These are phyloP conservation scores for Danio jaintianensis DNA, from an alignment of 2,797 vertebrate genomes.

Conservation along the genomic window DNA sequence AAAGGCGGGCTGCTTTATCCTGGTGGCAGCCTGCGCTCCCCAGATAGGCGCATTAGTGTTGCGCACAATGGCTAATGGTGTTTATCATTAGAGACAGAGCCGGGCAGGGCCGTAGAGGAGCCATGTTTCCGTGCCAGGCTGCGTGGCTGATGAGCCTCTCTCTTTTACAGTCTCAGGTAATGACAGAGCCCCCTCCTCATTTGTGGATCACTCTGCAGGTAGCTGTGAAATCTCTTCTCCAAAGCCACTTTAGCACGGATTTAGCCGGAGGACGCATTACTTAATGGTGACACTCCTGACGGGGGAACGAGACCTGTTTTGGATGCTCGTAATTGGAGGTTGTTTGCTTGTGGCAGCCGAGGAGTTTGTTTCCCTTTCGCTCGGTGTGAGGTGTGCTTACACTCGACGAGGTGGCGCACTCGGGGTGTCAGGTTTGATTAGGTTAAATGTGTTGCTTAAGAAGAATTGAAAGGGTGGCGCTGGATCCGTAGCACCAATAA, in stretches of 20 bases:
- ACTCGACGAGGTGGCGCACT: constrained; percentile 2
- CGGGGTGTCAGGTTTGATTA: constrained; percentile 29
- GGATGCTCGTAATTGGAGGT: constrained; percentile 45
- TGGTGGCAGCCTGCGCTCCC: constrained; percentile 81
- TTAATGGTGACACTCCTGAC: constrained; percentile 45
- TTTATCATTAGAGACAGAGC: constrained; percentile 88
- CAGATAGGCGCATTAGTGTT: constrained; percentile 85
- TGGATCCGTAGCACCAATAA: neutral
- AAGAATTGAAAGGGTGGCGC: neutral
- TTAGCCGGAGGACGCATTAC: constrained; percentile 49
- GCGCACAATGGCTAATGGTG: constrained; percentile 83
- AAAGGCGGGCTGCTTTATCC: constrained; percentile 81
- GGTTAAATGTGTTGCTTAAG: constrained; percentile 39
- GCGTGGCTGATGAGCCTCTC: constrained; percentile 79
- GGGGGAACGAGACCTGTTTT: constrained; percentile 34
- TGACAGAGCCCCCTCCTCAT: constrained; percentile 71
- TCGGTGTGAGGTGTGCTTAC: constrained; percentile 24
- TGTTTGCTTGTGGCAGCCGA: constrained; percentile 43
- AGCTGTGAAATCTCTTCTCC: constrained; percentile 62
- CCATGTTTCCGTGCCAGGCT: constrained; percentile 75
- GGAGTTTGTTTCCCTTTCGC: constrained; percentile 40
- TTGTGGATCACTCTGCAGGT: constrained; percentile 74
- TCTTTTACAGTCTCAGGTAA: constrained; percentile 82
- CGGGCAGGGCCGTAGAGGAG: constrained; percentile 75
- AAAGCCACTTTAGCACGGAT: constrained; percentile 58